Evolutionary conservation across 1,140 invertebrate genomes (phyloP).

Genomic region (Pogonomyrmex barbatus): DNA sequence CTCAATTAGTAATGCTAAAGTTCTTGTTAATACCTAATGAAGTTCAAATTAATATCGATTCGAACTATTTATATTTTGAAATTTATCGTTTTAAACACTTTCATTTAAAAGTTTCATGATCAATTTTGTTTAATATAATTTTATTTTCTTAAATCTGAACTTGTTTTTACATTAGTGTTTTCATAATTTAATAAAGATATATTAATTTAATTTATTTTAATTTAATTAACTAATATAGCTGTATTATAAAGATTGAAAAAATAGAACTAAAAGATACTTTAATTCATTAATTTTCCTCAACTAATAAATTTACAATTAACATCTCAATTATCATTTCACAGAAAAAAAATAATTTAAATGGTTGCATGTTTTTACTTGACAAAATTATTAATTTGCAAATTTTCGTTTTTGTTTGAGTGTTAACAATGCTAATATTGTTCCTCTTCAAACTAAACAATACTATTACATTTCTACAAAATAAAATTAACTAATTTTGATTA

Average conservation of each 20-base stretch:
- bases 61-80: not conserved
- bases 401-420: slow-evolving; percentile 4
- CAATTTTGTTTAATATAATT: not conserved
- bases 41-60: not conserved
- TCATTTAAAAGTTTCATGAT: not conserved
- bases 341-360: not conserved
- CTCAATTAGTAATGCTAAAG: not conserved
- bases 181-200: not conserved
- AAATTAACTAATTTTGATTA: not conserved
- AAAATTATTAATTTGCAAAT: not conserved
- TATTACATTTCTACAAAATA: not conserved
- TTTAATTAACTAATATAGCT: not conserved
- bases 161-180: not conserved
- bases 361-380: not conserved
- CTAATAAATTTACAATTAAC: not conserved
- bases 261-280: not conserved
- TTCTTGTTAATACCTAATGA: not conserved
- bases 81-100: not conserved
- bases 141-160: not conserved
- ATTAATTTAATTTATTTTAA: not conserved
- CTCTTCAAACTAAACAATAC: not conserved
- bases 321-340: not conserved
- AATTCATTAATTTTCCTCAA: not conserved
- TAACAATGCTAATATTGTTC: not conserved
- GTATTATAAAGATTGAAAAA: not conserved